Evolutionary conservation across 2,113 vertebrate genomes (phyloP).

Genomic region (Smithornis capensis): DNA sequence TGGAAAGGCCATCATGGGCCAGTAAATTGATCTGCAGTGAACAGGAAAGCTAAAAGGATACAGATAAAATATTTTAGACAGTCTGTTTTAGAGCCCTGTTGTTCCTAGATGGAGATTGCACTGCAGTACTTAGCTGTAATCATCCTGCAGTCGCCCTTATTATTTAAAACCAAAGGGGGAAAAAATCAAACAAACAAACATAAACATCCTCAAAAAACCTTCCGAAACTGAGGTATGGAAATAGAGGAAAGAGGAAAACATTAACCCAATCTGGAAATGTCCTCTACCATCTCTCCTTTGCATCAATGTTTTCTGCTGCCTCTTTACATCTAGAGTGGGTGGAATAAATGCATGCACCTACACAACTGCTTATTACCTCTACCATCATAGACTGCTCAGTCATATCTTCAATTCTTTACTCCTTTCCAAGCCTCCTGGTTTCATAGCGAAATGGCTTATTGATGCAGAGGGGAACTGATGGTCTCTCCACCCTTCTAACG

Average conservation of each 20-base stretch:
- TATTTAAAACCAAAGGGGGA: neutral
- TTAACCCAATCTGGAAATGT: neutral
- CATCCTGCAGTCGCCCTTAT: neutral
- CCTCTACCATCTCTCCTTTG: neutral
- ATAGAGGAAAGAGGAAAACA: neutral
- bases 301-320: neutral
- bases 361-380: neutral
- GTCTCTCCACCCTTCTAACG: rapidly evolving
- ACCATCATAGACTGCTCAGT: neutral
- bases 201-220: neutral
- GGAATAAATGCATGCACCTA: neutral
- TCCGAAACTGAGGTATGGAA: neutral
- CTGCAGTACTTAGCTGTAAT: neutral
- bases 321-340: neutral
- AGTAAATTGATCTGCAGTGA: neutral
- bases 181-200: neutral
- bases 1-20: neutral
- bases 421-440: neutral
- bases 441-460: neutral
- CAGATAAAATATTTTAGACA: neutral
- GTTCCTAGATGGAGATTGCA: neutral
- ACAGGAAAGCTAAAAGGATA: neutral
- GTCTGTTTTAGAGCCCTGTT: neutral
- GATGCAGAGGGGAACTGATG: neutral
- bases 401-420: neutral